These are phyloP conservation scores for Ceryle rudis DNA, from an alignment of 2,797 vertebrate species.

Conservation along the genomic window DNA sequence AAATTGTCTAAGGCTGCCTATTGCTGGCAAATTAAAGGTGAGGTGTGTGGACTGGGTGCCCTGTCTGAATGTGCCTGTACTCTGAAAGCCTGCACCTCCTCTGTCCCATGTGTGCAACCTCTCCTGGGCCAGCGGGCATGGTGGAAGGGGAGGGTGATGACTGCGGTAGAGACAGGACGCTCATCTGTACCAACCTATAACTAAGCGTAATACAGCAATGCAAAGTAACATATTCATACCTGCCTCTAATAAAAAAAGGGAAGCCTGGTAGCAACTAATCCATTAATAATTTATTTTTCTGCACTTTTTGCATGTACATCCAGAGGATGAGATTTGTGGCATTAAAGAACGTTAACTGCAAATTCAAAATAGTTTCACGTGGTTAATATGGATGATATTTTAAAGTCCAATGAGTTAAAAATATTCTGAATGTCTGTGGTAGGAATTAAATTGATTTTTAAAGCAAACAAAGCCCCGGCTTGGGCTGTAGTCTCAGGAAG, in stretches of 20 bases:
- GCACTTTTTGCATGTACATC: background rate
- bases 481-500: background rate
- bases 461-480: background rate
- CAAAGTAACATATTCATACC: background rate
- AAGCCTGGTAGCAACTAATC: background rate
- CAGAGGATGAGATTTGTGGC: background rate
- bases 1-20: background rate
- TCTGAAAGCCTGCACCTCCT: background rate
- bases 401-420: background rate
- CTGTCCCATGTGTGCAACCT: accelerated
- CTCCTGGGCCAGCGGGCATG: background rate
- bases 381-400: background rate
- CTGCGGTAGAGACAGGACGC: background rate
- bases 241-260: background rate
- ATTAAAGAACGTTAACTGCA: background rate
- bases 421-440: background rate
- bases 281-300: background rate
- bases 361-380: background rate
- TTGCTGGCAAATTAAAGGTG: background rate
- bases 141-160: background rate
- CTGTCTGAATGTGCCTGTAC: background rate
- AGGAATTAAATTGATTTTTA: background rate
- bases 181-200: background rate
- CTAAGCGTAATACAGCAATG: background rate
- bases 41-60: background rate